Evolutionary conservation across 2,797 vertebrate genomes (phyloP), one percentile per base, ranked within the genome.

Genomic region (Epinephelus coioides): DNA sequence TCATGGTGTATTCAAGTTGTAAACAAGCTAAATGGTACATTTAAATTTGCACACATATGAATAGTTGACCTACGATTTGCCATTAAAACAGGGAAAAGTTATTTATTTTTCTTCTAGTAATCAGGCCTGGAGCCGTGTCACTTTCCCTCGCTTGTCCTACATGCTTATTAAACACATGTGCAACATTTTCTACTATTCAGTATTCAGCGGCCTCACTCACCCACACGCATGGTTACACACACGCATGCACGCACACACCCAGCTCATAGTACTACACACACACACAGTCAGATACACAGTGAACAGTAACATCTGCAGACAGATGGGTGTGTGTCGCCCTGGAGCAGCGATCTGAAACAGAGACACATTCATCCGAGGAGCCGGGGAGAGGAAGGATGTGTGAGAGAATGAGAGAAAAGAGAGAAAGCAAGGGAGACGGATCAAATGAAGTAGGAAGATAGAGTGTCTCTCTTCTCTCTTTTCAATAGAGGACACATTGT

Each of bases 401-500:
- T 91, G 90, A 88, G 87, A 93, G 92, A 92, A 86, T 65, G 90
- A 89, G 86, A 85, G 88, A 87, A 79, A 83, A 89, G 91, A 89
- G 88, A 90, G 89, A 91, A 85, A 80, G 87, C 66, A 68, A 91
- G 88, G 83, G 90, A 90, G 91, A 93, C 83, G 90, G 92, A 94
- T 94, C 93, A 92, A 94, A 94, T 94, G 91, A 92, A 95, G 93
- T 90, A 86, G 87, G 87, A 91, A 94, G 91, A 95, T 94, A 93
- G 92, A 95, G 90, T 92, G 91, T 94, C 90, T 91, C 92, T 92
- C 85, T 92, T 91, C 80, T 88, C 80, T 88, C 86, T 64, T 83
- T 85, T 87, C 91, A 89, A 96, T 94, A 95, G 91, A 95, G 94
- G 88, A 92, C 71, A 78, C 94, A 95, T 95, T 96, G 95, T 96